phyloP scores from a whole-genome alignment of 2,888 invertebrate genomes.

The Eudasyphora cyanicolor region DNA sequence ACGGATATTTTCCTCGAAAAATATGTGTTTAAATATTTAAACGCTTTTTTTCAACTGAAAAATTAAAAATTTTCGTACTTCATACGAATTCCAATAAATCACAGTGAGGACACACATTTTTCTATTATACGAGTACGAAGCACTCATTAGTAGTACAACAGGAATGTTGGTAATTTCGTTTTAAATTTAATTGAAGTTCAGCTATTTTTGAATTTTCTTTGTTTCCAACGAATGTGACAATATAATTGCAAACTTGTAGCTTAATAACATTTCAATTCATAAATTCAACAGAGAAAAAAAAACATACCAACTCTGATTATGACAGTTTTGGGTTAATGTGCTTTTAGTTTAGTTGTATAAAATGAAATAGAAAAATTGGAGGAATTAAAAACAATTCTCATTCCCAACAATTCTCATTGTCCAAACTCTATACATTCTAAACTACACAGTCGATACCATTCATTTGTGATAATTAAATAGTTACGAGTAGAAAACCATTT shows the following conservation, averaged over 20 bases:
- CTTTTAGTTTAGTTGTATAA: background rate
- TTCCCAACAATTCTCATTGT: background rate
- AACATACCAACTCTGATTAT: background rate
- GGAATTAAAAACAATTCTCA: background rate
- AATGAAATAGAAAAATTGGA: background rate
- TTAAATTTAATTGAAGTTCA: background rate
- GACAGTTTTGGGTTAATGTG: slow-evolving; percentile 7
- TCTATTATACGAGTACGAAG: too few relatives aligned
- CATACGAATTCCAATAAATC: too few relatives aligned
- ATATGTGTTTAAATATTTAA: too few relatives aligned
- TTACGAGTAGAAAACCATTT: background rate
- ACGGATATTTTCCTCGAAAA: too few relatives aligned
- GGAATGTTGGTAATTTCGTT: too few relatives aligned
- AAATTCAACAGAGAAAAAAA: too few relatives aligned
- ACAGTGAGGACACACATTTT: too few relatives aligned
- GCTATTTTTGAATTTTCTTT: background rate
- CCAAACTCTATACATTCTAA: background rate
- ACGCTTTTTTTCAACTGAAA: too few relatives aligned
- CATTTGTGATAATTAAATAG: background rate
- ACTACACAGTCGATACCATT: background rate
- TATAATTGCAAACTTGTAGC: too few relatives aligned
- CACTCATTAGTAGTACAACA: too few relatives aligned
- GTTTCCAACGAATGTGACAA: background rate
- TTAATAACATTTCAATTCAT: background rate
- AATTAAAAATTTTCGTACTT: too few relatives aligned